A percentile compares a stretch with the other conserved stretches of the same genome.
phyloP scores from a whole-genome alignment of 92 coral and sea anemone species.

The Parazoanthus darwini region DNA sequence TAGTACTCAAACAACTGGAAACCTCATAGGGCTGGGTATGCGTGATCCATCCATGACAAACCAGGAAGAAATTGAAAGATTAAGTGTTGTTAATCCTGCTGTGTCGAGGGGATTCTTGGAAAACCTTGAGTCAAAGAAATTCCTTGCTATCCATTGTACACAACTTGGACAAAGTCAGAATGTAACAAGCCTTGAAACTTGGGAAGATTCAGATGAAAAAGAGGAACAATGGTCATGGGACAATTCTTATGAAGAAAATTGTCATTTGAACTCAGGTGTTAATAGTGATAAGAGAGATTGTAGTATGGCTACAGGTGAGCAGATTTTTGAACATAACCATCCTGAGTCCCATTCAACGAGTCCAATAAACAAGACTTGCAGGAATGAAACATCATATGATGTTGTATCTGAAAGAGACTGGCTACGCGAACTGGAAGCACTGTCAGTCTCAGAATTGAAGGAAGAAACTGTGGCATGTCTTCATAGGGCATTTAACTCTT shows the following conservation, averaged over 20 bases:
- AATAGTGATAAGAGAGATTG: not conserved
- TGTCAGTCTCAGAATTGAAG: slow-evolving; percentile 55
- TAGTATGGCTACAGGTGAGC: not conserved
- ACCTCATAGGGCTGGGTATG: not conserved
- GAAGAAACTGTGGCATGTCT: slow-evolving; percentile 62
- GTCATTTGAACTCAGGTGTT: not conserved
- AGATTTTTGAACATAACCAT: not conserved
- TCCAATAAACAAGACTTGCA: not conserved
- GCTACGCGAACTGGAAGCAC: slow-evolving; percentile 74
- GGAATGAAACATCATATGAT: not conserved
- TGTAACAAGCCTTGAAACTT: not conserved
- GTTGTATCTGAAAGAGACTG: slow-evolving; percentile 67
- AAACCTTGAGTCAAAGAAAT: slow-evolving; percentile 33
- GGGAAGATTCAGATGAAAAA: not conserved
- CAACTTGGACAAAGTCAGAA: not conserved
- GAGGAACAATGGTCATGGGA: not conserved
- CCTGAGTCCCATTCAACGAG: not conserved
- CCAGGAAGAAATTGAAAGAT: slow-evolving; percentile 23
- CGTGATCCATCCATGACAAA: not conserved
- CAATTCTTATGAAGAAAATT: not conserved
- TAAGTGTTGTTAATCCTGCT: slow-evolving; percentile 26
- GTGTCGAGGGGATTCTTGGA: slow-evolving; percentile 51
- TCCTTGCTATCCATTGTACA: too few species aligned
- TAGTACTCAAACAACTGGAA: not conserved
- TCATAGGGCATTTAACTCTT: slow-evolving; percentile 55